phyloP scores from a whole-genome alignment of 2,797 vertebrate genomes.

The Pangasius krempfi region DNA sequence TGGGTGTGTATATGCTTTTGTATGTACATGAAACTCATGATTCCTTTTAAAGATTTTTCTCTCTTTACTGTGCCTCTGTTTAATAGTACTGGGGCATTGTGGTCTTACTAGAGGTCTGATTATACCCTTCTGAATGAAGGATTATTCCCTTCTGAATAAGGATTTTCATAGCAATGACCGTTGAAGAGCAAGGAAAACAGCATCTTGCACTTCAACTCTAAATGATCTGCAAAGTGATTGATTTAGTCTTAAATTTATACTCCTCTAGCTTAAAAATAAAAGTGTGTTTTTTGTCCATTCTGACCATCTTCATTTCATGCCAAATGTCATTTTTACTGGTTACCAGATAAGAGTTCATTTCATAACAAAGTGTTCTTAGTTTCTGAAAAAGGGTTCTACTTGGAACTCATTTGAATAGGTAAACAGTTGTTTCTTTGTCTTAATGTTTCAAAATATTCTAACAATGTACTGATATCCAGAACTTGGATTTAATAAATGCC shows the following conservation, averaged over 20 bases:
- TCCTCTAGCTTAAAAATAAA: background rate
- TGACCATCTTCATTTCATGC: no score
- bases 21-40: background rate
- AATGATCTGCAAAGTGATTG: background rate
- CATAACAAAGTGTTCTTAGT: background rate
- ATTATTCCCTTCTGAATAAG: background rate
- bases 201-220: background rate
- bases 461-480: background rate
- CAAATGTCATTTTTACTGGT: background rate
- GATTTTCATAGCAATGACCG: background rate
- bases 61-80: slow-evolving; percentile 5
- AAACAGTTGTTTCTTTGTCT: background rate
- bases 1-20: background rate
- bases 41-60: slow-evolving; percentile 13
- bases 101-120: slow-evolving; percentile 35
- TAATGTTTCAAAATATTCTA: background rate
- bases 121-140: background rate
- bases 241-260: background rate
- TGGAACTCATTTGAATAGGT: background rate
- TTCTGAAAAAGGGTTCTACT: background rate
- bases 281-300: background rate
- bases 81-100: slow-evolving; percentile 17
- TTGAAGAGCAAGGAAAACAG: slow-evolving; percentile 1
- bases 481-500: background rate
- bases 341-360: background rate